phyloP scores from a whole-genome alignment of 2,113 vertebrate species.

The Sterna hirundo region DNA sequence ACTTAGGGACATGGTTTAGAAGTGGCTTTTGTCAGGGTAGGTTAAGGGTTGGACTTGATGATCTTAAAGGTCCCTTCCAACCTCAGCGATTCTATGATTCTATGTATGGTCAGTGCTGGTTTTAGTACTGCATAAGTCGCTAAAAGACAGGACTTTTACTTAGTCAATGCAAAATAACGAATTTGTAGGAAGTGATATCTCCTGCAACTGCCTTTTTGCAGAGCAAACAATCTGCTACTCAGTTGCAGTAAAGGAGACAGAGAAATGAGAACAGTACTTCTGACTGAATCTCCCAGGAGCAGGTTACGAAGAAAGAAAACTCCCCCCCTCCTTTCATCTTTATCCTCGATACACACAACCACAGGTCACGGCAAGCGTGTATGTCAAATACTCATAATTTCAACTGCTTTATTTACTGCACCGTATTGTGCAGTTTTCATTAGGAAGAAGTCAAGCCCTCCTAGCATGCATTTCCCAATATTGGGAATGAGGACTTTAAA shows the following conservation, averaged over 20 bases:
- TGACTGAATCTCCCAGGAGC: not conserved
- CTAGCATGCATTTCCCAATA: not conserved
- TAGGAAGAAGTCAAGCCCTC: not conserved
- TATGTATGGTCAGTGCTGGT: not conserved
- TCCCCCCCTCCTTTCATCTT: not conserved
- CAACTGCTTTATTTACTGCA: not conserved
- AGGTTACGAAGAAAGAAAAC: not conserved
- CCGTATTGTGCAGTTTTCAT: not conserved
- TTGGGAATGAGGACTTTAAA: not conserved
- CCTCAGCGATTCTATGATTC: no score
- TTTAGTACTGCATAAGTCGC: not conserved
- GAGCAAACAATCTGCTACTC: not conserved
- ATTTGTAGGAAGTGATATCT: not conserved
- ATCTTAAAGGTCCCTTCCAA: no score
- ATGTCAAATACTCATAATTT: not conserved
- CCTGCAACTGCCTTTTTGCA: not conserved
- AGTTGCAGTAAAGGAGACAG: not conserved
- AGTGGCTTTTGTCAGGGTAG: no score
- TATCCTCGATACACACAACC: not conserved
- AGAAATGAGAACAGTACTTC: not conserved
- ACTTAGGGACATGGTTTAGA: no score
- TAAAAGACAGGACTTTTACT: not conserved
- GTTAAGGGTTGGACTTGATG: no score
- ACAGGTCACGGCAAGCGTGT: not conserved
- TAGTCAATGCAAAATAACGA: not conserved